phyloP scores from a whole-genome alignment of 2,888 invertebrate genomes.

The Chrysopilus asiliformis region DNA sequence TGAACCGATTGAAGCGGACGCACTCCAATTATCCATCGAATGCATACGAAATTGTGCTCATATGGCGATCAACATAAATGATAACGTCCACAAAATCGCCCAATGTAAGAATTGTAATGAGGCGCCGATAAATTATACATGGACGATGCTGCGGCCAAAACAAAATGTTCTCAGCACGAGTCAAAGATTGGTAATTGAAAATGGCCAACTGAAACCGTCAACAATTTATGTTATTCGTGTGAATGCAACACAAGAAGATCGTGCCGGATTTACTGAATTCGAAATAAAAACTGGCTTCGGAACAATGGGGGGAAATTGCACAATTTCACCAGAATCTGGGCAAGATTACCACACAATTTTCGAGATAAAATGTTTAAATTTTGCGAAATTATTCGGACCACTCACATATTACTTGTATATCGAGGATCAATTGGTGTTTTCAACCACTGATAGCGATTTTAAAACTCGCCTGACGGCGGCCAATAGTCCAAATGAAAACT shows the following conservation, averaged over 20 bases:
- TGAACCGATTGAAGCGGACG: slow-evolving; percentile 2
- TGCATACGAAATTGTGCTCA: slow-evolving; percentile 11
- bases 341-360: slow-evolving; percentile 8
- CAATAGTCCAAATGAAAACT: neutral
- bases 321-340: slow-evolving; percentile 4
- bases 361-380: slow-evolving; percentile 5
- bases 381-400: slow-evolving; percentile 3
- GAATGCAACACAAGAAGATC: neutral
- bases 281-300: slow-evolving; percentile 1
- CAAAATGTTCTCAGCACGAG: neutral
- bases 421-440: slow-evolving; percentile 1
- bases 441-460: slow-evolving; percentile 1
- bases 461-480: slow-evolving; percentile 4
- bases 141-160: neutral
- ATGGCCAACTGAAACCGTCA: neutral
- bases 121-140: neutral
- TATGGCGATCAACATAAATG: slow-evolving; percentile 1
- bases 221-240: neutral
- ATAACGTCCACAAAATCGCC: slow-evolving; percentile 7
- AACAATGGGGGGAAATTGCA: slow-evolving; percentile 8
- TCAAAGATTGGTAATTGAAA: slow-evolving; percentile 4
- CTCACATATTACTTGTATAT: slow-evolving; percentile 6
- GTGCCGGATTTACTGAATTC: neutral
- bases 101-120: slow-evolving; percentile 5
- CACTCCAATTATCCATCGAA: slow-evolving; percentile 2